A percentile compares a stretch with the other conserved stretches of the same genome.
Conservation (phyloP, 2,888 invertebrate genomes). For the Melanargia galathea region DNA sequence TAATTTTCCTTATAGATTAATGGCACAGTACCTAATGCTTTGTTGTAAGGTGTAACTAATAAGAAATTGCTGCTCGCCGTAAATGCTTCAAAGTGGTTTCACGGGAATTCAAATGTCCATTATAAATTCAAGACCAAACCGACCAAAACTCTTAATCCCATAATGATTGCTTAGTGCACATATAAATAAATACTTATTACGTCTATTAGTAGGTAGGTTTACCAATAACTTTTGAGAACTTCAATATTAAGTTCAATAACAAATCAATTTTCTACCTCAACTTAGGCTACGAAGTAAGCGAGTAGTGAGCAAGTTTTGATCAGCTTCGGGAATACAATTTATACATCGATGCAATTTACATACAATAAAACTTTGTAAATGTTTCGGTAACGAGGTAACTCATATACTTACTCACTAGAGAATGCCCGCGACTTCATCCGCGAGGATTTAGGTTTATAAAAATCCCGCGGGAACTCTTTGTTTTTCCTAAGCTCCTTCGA, state of each 20-base stretch:
- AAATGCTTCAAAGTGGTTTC: no score
- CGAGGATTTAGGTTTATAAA: no score
- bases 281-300: slow-evolving; percentile 42
- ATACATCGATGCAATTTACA: no score
- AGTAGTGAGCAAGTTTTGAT: slow-evolving; percentile 39
- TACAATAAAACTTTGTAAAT: slow-evolving; percentile 65
- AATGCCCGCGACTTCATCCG: no score
- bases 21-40: no score
- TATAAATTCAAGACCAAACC: no score
- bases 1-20: no score
- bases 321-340: slow-evolving; percentile 53
- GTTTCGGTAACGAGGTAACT: slow-evolving; percentile 6
- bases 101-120: no score
- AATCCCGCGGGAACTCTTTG: no score
- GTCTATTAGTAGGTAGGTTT: neutral
- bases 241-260: slow-evolving; percentile 23
- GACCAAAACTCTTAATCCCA: neutral
- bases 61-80: neutral
- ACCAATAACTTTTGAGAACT: neutral
- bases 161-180: neutral
- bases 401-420: neutral
- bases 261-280: slow-evolving; percentile 49
- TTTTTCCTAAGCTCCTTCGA: no score
- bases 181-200: neutral
- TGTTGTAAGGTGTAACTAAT: neutral